Percentiles rank a stretch among this genome's conserved stretches.
phyloP scores from a whole-genome alignment of 2,888 invertebrate genomes.

The Mythimna albipuncta region DNA sequence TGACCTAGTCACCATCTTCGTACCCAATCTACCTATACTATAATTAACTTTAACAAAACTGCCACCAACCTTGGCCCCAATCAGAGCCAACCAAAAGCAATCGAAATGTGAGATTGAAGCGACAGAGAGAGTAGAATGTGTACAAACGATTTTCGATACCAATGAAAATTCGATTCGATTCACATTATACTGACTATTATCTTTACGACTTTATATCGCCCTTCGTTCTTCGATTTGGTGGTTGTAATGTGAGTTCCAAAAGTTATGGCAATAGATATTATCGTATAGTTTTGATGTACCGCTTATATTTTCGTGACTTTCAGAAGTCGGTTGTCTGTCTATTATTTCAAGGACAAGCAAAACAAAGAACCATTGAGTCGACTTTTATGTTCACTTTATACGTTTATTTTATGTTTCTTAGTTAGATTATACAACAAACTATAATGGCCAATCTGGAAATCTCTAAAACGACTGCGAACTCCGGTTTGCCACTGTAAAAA shows the following conservation, averaged over 20 bases:
- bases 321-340: background rate
- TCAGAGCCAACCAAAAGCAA: constrained; percentile 39
- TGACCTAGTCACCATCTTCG: too few species aligned
- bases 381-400: background rate
- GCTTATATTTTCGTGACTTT: background rate
- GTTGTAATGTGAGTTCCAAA: constrained; percentile 4
- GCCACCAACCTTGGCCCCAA: constrained; percentile 32
- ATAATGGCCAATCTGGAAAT: too few species aligned
- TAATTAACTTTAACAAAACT: constrained; percentile 7
- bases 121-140: constrained; percentile 38
- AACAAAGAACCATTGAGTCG: background rate
- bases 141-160: constrained; percentile 55
- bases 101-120: constrained; percentile 51
- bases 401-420: background rate
- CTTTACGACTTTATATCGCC: constrained; percentile 28
- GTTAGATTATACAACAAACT: too few species aligned
- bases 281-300: background rate
- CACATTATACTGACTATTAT: constrained; percentile 43
- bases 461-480: too few species aligned
- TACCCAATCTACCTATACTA: background rate
- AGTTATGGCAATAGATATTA: background rate
- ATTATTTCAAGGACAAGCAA: background rate
- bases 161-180: constrained; percentile 59
- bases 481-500: too few species aligned
- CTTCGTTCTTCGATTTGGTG: constrained; percentile 1